Percentiles rank a stretch among this genome's conserved stretches.
phyloP scores from a whole-genome alignment of 2,888 invertebrate species.

The Stenodema calcarata region DNA sequence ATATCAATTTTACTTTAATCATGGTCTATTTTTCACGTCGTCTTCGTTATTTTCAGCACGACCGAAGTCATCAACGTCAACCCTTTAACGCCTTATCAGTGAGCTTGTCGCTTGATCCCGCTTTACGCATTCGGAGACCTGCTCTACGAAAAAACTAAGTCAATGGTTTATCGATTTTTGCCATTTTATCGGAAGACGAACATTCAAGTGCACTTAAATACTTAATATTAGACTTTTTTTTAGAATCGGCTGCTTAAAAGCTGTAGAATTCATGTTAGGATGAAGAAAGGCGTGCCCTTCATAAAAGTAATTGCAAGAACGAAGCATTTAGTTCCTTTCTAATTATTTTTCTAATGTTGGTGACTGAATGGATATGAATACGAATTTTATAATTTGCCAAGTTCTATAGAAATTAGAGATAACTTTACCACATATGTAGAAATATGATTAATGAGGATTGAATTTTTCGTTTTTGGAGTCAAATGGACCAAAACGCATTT shows the following conservation, averaged over 20 bases:
- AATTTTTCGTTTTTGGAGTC: no score
- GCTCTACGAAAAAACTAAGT: background rate
- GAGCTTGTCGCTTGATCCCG: slow-evolving; percentile 59
- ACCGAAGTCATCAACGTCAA: slow-evolving; percentile 91
- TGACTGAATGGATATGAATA: no score
- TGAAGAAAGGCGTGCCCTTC: background rate
- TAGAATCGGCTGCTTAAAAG: background rate
- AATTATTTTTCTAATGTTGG: background rate
- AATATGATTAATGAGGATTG: no score
- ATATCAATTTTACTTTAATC: background rate
- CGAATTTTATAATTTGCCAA: no score
- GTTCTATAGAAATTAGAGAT: no score
- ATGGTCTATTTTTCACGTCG: background rate
- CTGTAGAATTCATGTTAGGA: background rate
- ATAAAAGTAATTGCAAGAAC: background rate
- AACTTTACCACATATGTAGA: no score
- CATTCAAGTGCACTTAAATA: background rate
- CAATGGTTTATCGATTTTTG: background rate
- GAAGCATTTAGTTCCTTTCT: background rate
- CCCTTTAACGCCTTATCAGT: slow-evolving; percentile 83
- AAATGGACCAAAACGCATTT: no score
- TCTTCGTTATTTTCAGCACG: slow-evolving; percentile 69
- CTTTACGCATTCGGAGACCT: background rate
- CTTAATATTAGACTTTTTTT: background rate
- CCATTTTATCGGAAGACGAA: background rate